Evolutionary conservation across 2,113 vertebrate genomes (phyloP), one percentile per base, ranked within the genome.

Genomic region (Centropus bengalensis): DNA sequence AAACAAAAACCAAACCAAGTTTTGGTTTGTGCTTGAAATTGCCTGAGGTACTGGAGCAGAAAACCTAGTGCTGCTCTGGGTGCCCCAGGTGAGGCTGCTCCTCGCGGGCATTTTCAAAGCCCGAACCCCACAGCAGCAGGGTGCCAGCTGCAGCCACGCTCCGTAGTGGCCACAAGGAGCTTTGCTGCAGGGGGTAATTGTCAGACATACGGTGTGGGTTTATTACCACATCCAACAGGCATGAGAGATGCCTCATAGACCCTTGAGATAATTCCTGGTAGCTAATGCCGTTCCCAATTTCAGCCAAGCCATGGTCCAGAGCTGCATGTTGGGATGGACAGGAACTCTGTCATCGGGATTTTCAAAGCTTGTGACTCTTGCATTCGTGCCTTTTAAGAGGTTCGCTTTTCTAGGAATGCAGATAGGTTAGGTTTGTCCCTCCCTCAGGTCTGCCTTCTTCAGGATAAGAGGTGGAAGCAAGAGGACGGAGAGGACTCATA

Each of bases 101-200:
- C 28, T 82, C 49, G 55, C 0, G 0, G 40, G 33, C 21, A 5
- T 42, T 33, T 75, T 66, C 12, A 7, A 49, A 88, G 70, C n/a
- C 51, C 27, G 42, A 82, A 89, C 73, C 28, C n/a, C 67, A 58
- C 32, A 69, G 67, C 51, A 58, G n/a, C 1, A 10, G 28, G 24
- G 36, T 63, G 24, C 70, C 1, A 5, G 54, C 52, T 85, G 36
- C 47, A 82, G n/a, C 28, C 52, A 38, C 28, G 1, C 0, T 0
- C 52, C 84, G 52, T 8, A 54, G 42, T 7, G n/a, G 36, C 44
- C 58, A 58, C 42, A 66, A 58, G 55, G 49, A 94, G 19, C 3
- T 82, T 69, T 92, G 68, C n/a, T 54, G 19, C 60, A 24, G 0
- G 0, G 1, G 2, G 13, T 38, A 20, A 6, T 15, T 75, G 23